Evolutionary conservation across 2,113 vertebrate genomes (phyloP).

Genomic region (Pachypanchax playfairii): DNA sequence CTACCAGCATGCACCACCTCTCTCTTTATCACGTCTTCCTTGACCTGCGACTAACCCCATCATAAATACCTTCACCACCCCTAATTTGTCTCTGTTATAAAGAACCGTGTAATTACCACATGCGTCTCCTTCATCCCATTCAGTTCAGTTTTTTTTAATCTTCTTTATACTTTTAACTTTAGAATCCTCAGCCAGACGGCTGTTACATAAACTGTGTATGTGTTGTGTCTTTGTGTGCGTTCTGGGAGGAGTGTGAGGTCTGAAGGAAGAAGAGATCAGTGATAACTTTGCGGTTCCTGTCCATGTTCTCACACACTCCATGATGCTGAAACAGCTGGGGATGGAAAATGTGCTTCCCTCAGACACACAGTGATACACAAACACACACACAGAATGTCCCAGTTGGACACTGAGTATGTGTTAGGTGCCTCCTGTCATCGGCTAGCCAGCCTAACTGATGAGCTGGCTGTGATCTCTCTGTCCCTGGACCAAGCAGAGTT

Average conservation of each 20-base stretch:
- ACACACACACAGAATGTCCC: neutral
- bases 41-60: neutral
- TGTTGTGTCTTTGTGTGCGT: conserved; percentile 22
- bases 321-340: conserved; percentile 6
- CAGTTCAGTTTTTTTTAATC: conserved; percentile 28
- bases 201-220: conserved; percentile 49
- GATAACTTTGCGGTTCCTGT: conserved; percentile 67
- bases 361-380: neutral
- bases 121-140: conserved; percentile 2
- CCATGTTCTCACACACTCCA: conserved; percentile 36
- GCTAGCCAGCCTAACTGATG: conserved; percentile 15
- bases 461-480: conserved; percentile 33
- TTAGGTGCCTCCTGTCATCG: conserved; percentile 26
- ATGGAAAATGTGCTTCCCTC: conserved; percentile 38
- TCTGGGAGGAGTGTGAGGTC: conserved; percentile 64
- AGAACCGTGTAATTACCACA: conserved; percentile 9
- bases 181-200: conserved; percentile 22
- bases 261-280: conserved; percentile 55
- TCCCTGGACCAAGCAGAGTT: conserved; percentile 14
- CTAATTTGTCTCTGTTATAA: conserved; percentile 23
- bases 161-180: conserved; percentile 19
- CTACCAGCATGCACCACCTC: conserved; percentile 29
- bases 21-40: conserved; percentile 15
- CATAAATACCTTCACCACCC: conserved; percentile 17
- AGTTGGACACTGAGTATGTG: conserved; percentile 15